Conservation (phyloP, 35 echinoderm and acorn worm species). For the Chiridota heheva region DNA sequence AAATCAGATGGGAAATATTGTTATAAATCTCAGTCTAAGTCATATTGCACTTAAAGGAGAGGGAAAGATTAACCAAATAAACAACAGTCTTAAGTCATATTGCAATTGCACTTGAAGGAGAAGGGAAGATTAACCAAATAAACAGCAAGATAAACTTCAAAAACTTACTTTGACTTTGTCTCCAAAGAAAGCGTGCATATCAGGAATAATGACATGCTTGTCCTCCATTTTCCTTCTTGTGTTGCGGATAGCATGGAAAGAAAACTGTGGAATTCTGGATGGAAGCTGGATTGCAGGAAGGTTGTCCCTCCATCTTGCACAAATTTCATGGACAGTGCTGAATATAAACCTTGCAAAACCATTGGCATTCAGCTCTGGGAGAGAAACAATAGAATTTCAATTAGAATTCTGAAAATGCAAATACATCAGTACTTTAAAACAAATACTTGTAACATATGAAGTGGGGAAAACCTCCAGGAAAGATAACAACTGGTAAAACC, state of each 20-base stretch:
- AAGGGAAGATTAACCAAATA: too few species aligned
- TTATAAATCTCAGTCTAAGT: too few species aligned
- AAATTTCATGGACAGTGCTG: constrained; percentile 83
- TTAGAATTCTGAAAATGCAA: not conserved
- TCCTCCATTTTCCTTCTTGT: constrained; percentile 94
- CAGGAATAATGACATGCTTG: constrained; percentile 83
- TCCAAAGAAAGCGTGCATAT: constrained; percentile 73
- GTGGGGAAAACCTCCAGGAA: not conserved
- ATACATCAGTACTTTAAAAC: not conserved
- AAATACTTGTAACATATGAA: not conserved
- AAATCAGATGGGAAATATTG: too few species aligned
- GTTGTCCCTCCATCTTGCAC: constrained; percentile 72
- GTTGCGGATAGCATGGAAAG: constrained; percentile 85
- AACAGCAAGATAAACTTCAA: too few species aligned
- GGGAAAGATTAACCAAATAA: too few species aligned
- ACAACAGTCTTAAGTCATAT: too few species aligned
- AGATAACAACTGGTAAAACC: not conserved
- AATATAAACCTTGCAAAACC: constrained; percentile 69
- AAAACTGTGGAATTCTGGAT: constrained; percentile 52
- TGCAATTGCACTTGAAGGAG: too few species aligned
- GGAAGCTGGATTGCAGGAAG: constrained; percentile 51
- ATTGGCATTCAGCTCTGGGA: constrained; percentile 76
- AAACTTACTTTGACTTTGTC: constrained; percentile 42
- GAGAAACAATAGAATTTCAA: not conserved
- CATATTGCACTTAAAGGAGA: too few species aligned